A percentile compares a stretch with the other conserved stretches of the same genome.
Evolutionary conservation across 2,113 vertebrate genomes (phyloP).

Genomic region (Zosterops japonicus): DNA sequence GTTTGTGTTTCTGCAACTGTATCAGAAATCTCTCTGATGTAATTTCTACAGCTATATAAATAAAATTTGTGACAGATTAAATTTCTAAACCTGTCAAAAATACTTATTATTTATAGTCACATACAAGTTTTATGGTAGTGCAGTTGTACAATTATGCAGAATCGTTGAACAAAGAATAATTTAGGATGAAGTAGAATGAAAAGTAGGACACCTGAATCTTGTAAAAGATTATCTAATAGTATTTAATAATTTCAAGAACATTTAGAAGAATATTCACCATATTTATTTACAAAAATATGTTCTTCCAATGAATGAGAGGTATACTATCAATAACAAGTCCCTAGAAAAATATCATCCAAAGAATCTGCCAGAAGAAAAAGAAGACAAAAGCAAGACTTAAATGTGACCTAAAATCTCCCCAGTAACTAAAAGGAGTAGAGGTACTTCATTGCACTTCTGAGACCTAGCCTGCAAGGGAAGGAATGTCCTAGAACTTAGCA

Average conservation of each 20-base stretch:
- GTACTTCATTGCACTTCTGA: not conserved
- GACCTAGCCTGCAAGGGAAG: not conserved
- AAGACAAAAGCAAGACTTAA: not conserved
- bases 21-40: not conserved
- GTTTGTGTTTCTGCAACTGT: not conserved
- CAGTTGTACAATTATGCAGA: not conserved
- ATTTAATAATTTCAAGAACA: not conserved
- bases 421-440: not conserved
- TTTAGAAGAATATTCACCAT: not conserved
- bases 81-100: not conserved
- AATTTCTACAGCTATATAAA: not conserved
- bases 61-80: not conserved
- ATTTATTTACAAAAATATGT: not conserved
- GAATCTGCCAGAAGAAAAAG: not conserved
- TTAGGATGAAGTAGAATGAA: not conserved
- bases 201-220: not conserved
- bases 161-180: not conserved
- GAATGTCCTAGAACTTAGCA: not conserved
- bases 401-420: not conserved
- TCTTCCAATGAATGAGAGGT: not conserved
- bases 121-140: not conserved
- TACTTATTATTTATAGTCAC: not conserved
- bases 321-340: not conserved
- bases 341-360: not conserved
- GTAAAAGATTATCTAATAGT: not conserved